A percentile compares a stretch with the other conserved stretches of the same genome.
Conservation (phyloP, 1,140 invertebrate species). For the Megathymus violae region DNA sequence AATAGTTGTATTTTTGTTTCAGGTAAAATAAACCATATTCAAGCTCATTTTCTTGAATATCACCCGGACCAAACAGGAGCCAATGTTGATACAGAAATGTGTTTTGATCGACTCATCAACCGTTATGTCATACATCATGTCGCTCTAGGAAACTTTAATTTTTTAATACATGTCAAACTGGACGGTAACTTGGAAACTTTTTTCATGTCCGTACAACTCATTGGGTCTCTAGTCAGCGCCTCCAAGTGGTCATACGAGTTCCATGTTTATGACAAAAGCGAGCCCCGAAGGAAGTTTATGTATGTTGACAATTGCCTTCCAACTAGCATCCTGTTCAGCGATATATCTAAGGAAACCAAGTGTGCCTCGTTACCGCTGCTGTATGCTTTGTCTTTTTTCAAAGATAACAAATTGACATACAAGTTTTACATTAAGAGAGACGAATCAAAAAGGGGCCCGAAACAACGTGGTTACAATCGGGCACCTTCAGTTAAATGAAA, state of each 20-base stretch:
- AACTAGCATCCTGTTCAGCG: conserved; percentile 15
- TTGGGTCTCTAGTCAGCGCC: conserved; percentile 51
- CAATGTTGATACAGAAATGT: conserved; percentile 48
- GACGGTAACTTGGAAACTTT: conserved; percentile 29
- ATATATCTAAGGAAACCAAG: conserved; percentile 38
- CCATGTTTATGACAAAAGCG: conserved; percentile 56
- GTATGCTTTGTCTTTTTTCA: conserved; percentile 47
- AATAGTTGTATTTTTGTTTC: conserved; percentile 30
- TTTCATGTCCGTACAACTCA: conserved; percentile 50
- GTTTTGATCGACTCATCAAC: conserved; percentile 29
- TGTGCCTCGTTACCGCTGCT: conserved; percentile 41
- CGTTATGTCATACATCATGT: conserved; percentile 45
- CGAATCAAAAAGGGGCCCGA: not conserved
- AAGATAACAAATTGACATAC: conserved; percentile 46
- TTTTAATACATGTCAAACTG: conserved; percentile 56
- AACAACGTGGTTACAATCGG: too few relatives aligned
- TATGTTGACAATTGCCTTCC: conserved; percentile 46
- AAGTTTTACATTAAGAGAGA: conserved; percentile 54
- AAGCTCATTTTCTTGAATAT: conserved; percentile 46
- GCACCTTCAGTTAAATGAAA: too few relatives aligned
- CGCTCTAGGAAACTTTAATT: conserved; percentile 43
- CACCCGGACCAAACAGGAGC: conserved; percentile 45
- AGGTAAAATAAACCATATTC: conserved; percentile 57
- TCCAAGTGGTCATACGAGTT: conserved; percentile 62
- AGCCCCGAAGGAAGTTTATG: conserved; percentile 48